Evolutionary conservation across 2,888 invertebrate genomes (phyloP).

Genomic region (Syrphus vitripennis): DNA sequence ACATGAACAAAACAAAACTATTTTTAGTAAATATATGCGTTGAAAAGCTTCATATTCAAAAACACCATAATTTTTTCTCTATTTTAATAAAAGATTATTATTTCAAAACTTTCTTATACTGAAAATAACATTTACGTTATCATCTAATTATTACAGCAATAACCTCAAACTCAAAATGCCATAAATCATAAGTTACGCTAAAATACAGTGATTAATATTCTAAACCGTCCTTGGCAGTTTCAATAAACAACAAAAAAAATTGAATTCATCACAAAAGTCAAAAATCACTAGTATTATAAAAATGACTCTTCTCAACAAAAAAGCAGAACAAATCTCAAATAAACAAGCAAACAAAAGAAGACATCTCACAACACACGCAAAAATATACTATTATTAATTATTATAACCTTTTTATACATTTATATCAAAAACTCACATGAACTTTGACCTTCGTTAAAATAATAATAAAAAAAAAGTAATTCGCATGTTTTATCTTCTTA

Average conservation of each 20-base stretch:
- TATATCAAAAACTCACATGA: neutral
- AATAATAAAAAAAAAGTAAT: neutral
- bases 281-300: neutral
- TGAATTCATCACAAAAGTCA: neutral
- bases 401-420: neutral
- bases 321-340: neutral
- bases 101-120: too few species aligned
- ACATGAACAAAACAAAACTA: too few species aligned
- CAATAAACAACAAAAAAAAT: neutral
- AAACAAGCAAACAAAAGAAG: neutral
- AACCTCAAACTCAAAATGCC: neutral
- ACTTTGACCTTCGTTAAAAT: slow-evolving; percentile 4
- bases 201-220: neutral
- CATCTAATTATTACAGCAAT: neutral
- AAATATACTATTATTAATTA: neutral
- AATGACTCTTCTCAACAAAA: neutral
- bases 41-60: too few species aligned
- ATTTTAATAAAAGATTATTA: too few species aligned
- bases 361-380: neutral
- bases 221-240: neutral
- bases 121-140: neutral
- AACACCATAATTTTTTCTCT: too few species aligned
- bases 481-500: neutral
- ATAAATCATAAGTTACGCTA: neutral
- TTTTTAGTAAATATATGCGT: too few species aligned